These are phyloP conservation scores for Proisotoma minuta DNA, from an alignment of 2,888 invertebrate species.

Conservation along the genomic window DNA sequence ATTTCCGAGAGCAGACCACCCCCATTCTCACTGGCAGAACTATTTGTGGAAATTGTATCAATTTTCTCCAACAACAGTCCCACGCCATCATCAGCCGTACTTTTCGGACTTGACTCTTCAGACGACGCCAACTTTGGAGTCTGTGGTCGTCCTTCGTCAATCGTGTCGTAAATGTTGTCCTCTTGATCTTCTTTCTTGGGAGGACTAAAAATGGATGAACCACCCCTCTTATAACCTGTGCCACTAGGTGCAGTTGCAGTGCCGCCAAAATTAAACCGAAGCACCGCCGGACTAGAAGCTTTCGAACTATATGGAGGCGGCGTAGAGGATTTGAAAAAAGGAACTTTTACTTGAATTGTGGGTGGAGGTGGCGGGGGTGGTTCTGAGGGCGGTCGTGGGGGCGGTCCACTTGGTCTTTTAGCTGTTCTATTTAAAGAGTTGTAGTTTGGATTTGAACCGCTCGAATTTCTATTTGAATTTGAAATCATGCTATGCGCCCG, in stretches of 20 bases:
- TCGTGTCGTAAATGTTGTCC: slow-evolving; percentile 46
- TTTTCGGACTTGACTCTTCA: slow-evolving; percentile 24
- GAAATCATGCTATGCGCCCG: slow-evolving; percentile 46
- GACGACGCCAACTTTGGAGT: slow-evolving; percentile 11
- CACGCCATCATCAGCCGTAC: slow-evolving; percentile 3
- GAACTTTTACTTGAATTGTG: neutral
- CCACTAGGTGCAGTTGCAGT: neutral
- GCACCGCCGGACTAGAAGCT: slow-evolving; percentile 21
- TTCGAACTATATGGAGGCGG: slow-evolving; percentile 26
- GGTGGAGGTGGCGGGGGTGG: slow-evolving; percentile 35
- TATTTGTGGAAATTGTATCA: slow-evolving; percentile 52
- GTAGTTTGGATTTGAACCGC: slow-evolving; percentile 39
- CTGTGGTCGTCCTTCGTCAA: slow-evolving; percentile 31
- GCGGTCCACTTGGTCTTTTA: too few relatives aligned
- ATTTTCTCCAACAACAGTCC: slow-evolving; percentile 33
- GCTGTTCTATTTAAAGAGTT: slow-evolving; percentile 44
- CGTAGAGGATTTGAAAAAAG: slow-evolving; percentile 20
- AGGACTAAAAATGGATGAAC: slow-evolving; percentile 13
- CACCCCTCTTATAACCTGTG: too few relatives aligned
- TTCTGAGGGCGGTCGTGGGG: slow-evolving; percentile 29
- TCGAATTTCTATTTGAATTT: slow-evolving; percentile 17
- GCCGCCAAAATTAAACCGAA: neutral
- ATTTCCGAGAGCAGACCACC: slow-evolving; percentile 75
- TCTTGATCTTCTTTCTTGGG: slow-evolving; percentile 8
- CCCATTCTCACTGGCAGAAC: slow-evolving; percentile 60